These are phyloP conservation scores for Florisuga fusca DNA, from an alignment of 2,797 vertebrate genomes.

Conservation along the genomic window DNA sequence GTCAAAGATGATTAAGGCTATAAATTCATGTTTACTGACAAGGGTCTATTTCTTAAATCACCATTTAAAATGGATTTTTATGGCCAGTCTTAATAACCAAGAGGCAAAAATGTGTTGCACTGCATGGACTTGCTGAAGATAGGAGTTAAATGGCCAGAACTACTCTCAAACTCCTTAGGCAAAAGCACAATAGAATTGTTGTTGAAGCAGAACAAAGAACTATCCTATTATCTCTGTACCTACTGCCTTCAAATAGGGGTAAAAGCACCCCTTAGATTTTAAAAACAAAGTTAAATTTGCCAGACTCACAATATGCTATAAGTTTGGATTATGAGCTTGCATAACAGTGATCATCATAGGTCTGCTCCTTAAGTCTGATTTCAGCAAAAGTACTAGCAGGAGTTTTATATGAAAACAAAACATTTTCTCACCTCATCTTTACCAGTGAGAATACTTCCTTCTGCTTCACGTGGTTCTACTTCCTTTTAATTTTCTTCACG, in stretches of 20 bases:
- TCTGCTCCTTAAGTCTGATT: background rate
- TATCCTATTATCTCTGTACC: background rate
- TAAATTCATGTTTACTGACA: slow-evolving; percentile 52
- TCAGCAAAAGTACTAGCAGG: background rate
- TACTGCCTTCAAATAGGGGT: background rate
- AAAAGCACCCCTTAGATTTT: background rate
- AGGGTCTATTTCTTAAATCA: slow-evolving; percentile 27
- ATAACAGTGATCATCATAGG: background rate
- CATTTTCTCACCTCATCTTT: slow-evolving; percentile 4
- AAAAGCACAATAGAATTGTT: background rate
- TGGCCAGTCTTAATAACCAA: slow-evolving; percentile 4
- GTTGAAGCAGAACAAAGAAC: background rate
- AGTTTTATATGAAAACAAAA: background rate
- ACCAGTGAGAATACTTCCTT: background rate
- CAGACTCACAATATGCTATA: background rate
- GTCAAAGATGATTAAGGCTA: background rate
- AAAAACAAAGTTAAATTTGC: background rate
- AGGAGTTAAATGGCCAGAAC: background rate
- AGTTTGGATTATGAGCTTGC: background rate
- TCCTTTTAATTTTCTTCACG: background rate
- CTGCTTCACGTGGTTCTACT: background rate
- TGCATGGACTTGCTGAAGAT: background rate
- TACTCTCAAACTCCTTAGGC: background rate
- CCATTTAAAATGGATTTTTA: slow-evolving; percentile 59
- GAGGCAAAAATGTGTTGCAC: background rate